A percentile compares a stretch with the other conserved stretches of the same genome.
Conservation (phyloP, 2,113 vertebrate species). For the Chionodraco myersi region DNA sequence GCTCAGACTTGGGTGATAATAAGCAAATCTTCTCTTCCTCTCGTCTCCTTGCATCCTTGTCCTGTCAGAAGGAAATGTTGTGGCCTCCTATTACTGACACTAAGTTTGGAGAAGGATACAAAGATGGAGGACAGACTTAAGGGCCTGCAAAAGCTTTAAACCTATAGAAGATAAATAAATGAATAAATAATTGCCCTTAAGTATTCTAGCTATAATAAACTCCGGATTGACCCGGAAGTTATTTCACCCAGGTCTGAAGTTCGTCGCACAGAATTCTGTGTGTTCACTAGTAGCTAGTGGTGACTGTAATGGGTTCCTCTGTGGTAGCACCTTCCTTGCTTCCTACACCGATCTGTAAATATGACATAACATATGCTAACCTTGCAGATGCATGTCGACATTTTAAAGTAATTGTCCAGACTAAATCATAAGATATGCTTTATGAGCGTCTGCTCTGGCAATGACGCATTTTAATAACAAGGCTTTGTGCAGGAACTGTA, state of each 20-base stretch:
- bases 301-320: conserved; percentile 10
- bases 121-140: neutral
- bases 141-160: neutral
- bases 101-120: conserved; percentile 33
- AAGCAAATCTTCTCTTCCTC: neutral
- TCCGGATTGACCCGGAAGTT: neutral
- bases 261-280: neutral
- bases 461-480: neutral
- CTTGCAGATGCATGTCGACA: neutral
- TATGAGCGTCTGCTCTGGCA: neutral
- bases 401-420: conserved; percentile 6
- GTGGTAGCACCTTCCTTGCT: conserved; percentile 8
- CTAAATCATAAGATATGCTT: neutral
- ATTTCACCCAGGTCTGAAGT: conserved; percentile 62
- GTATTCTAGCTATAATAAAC: neutral
- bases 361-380: neutral
- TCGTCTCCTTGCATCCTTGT: conserved; percentile 36
- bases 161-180: neutral
- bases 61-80: neutral
- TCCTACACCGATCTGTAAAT: conserved; percentile 2
- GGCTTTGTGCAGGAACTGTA: neutral
- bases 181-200: too few species aligned
- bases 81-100: neutral
- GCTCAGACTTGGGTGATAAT: conserved; percentile 61
- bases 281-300: neutral